Evolutionary conservation across 2,113 vertebrate genomes (phyloP).

Genomic region (Crotalus helleri): DNA sequence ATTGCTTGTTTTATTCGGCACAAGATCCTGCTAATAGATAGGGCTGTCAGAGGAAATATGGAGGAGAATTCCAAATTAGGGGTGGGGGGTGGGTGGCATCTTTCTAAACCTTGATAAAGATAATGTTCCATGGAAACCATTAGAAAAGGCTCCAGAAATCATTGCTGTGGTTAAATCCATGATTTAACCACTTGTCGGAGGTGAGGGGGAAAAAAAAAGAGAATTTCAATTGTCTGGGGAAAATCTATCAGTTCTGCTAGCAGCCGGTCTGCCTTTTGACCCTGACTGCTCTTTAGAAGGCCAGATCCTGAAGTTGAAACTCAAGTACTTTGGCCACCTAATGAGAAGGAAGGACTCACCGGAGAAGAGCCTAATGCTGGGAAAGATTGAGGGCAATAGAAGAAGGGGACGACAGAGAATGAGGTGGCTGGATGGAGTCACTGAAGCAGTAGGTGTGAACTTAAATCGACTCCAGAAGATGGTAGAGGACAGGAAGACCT

Average conservation of each 20-base stretch:
- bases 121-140: neutral
- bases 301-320: no score
- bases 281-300: neutral
- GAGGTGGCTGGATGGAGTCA: no score
- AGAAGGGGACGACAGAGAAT: no score
- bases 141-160: neutral
- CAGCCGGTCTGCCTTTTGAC: neutral
- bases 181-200: neutral
- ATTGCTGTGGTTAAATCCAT: neutral
- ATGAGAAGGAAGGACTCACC: no score
- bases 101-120: neutral
- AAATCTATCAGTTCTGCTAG: neutral
- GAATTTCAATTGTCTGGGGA: neutral
- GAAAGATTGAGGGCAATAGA: no score
- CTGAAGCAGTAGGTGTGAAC: no score
- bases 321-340: no score
- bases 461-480: no score
- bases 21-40: slow-evolving; percentile 58
- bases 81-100: no score
- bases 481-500: no score
- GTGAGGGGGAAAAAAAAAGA: accelerated
- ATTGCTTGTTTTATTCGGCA: slow-evolving; percentile 58
- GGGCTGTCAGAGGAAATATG: slow-evolving; percentile 64
- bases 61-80: slow-evolving; percentile 62
- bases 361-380: no score